Base-by-base conservation (phyloP, 2,888 invertebrate genomes). In the Ecdyonurus torrentis region DNA sequence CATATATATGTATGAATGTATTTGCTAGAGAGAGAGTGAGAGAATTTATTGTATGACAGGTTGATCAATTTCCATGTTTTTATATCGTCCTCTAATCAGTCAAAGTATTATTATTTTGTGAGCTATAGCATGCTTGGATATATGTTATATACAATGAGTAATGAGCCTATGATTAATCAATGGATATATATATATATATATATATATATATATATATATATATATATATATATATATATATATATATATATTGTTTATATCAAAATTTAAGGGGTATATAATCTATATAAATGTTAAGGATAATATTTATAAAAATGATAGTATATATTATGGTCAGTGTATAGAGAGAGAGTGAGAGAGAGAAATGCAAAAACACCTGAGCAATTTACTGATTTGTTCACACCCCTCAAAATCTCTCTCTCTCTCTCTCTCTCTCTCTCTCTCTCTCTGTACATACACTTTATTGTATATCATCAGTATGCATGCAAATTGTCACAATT, bases 21-120 rank as follows among this genome's bases (percentile, higher is more conserved):
- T n/a, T n/a, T n/a, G n/a, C n/a, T n/a, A n/a, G n/a, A n/a, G n/a
- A 37, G 37, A 37, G 37, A 37, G 15, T n/a, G 37, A 37, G 37
- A 37, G 37, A 37, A 37, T 37, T 37, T 37, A 37, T 37, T 55
- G 7, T 55, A n/a, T 55, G 55, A 55, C 55, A 55, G 55, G 55
- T 55, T 55, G 55, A 55, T 55, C 55, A 55, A 55, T 55, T n/a
- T 55, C 22, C 10, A 22, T 55, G 55, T 55, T 55, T 55, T 55
- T 55, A 55, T n/a, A n/a, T n/a, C n/a, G n/a, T 55, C 55, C 55
- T 55, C 19, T 55, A 55, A 55, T 55, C 55, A 55, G 55, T 55
- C 55, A 55, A 55, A 55, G 55, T 55, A 55, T 55, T 55, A 55
- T 55, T 37, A n/a, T n/a, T n/a, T n/a, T n/a, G n/a, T 37, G 37